Evolutionary conservation across 2,888 invertebrate species (phyloP).

Genomic region (Nemotelus pantherinus): DNA sequence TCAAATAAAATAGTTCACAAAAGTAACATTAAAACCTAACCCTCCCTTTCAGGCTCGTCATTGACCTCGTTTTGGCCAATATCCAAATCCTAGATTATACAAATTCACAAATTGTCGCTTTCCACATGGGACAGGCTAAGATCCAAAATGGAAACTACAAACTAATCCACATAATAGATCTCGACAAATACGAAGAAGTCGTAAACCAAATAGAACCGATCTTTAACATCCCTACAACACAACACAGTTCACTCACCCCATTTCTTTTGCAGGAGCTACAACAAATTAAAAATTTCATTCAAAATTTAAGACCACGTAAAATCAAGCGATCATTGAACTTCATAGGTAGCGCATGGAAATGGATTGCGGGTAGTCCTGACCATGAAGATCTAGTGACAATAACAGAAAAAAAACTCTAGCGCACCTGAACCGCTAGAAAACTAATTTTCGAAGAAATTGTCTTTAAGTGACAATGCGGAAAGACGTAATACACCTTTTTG

Average conservation of each 20-base stretch:
- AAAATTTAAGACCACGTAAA: slow-evolving; percentile 20
- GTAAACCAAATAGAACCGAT: slow-evolving; percentile 6
- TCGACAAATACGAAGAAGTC: slow-evolving; percentile 15
- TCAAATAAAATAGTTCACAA: neutral
- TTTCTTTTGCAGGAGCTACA: neutral
- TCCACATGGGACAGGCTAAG: neutral
- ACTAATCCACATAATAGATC: neutral
- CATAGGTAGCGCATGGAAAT: too few species aligned
- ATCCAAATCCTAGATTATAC: neutral
- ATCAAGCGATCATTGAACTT: slow-evolving; percentile 23
- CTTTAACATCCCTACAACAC: neutral
- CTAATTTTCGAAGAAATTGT: too few species aligned
- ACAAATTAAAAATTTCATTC: neutral
- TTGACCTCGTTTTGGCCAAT: neutral
- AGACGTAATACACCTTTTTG: too few species aligned
- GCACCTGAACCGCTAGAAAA: too few species aligned
- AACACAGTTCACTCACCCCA: neutral
- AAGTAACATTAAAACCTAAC: neutral
- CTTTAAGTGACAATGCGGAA: too few species aligned
- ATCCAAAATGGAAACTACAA: slow-evolving; percentile 12
- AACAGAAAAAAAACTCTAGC: too few species aligned
- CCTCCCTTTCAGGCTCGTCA: neutral
- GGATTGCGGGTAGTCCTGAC: neutral
- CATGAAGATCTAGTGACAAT: too few species aligned
- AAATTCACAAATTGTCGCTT: neutral